phyloP scores from a whole-genome alignment of 2,113 vertebrate species.

The Sapajus apella region DNA sequence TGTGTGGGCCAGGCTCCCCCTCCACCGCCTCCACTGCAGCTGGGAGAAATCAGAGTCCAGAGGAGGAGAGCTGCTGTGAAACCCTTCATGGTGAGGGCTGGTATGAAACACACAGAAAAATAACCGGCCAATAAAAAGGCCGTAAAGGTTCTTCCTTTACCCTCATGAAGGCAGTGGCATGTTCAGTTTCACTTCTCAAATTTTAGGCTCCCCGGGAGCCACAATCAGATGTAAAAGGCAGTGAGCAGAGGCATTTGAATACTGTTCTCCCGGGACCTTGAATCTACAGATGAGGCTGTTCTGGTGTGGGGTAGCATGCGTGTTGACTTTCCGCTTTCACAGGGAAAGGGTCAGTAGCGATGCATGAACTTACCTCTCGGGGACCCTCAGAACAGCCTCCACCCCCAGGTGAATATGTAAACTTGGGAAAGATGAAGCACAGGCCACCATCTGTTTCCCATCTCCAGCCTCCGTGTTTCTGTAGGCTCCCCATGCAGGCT shows the following conservation, averaged over 20 bases:
- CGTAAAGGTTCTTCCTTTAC: background rate
- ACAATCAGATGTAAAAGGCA: background rate
- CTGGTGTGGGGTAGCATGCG: background rate
- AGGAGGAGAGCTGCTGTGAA: slow-evolving; percentile 38
- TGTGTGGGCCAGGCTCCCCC: slow-evolving; percentile 82
- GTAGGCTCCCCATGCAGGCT: background rate
- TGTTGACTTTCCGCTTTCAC: slow-evolving; percentile 63
- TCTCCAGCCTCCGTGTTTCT: background rate
- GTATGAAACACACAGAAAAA: background rate
- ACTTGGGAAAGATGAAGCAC: background rate
- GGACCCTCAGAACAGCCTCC: background rate
- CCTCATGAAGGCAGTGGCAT: background rate
- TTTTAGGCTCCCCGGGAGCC: background rate
- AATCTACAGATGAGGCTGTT: background rate
- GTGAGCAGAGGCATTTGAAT: slow-evolving; percentile 55
- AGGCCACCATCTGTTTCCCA: background rate
- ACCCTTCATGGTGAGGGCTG: slow-evolving; percentile 74
- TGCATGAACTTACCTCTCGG: slow-evolving; percentile 44
- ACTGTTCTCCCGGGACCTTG: background rate
- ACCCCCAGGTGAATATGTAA: background rate
- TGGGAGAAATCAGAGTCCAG: slow-evolving; percentile 71
- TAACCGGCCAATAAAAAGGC: background rate
- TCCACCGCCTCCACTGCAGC: background rate
- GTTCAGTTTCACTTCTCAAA: slow-evolving; percentile 73
- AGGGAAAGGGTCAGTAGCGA: background rate